Evolutionary conservation across 2,113 vertebrate species (phyloP).

Genomic region (Plecotus auritus): DNA sequence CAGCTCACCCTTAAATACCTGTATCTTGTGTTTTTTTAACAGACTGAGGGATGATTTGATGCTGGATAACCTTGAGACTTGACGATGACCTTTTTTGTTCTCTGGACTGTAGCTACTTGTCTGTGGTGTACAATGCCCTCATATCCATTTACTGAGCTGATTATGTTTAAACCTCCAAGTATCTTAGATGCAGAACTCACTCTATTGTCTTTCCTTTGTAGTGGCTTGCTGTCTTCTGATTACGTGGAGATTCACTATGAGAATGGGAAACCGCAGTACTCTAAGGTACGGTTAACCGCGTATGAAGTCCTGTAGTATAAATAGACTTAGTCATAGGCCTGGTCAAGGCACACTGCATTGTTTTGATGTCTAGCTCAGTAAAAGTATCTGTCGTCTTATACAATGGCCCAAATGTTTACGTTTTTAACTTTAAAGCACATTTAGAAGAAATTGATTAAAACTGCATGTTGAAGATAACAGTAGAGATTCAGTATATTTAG

Average conservation of each 20-base stretch:
- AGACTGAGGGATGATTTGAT: not conserved
- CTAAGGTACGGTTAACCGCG: constrained; percentile 87
- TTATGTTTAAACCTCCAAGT: constrained; percentile 16
- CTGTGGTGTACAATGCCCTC: not conserved
- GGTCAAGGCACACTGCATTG: not conserved
- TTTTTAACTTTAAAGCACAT: not conserved
- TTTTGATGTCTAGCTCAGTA: not conserved
- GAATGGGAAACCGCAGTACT: constrained; percentile 87
- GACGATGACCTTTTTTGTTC: not conserved
- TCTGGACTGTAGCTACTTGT: not conserved
- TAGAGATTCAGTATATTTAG: not conserved
- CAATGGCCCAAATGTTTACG: not conserved
- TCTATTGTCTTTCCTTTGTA: constrained; percentile 76
- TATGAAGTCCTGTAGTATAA: not conserved
- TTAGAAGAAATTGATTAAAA: not conserved
- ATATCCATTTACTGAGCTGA: not conserved
- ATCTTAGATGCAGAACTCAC: constrained; percentile 27
- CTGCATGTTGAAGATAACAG: not conserved
- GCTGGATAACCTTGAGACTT: not conserved
- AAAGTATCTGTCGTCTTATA: not conserved
- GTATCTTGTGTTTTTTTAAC: not conserved
- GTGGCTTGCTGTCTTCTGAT: constrained; percentile 94
- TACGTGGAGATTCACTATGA: constrained; percentile 97
- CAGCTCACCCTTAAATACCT: not conserved
- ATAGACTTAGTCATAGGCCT: not conserved